Percentiles rank a stretch among this genome's conserved stretches.
Evolutionary conservation across 1,140 invertebrate genomes (phyloP).

Genomic region (Plectrocnemia conspersa): DNA sequence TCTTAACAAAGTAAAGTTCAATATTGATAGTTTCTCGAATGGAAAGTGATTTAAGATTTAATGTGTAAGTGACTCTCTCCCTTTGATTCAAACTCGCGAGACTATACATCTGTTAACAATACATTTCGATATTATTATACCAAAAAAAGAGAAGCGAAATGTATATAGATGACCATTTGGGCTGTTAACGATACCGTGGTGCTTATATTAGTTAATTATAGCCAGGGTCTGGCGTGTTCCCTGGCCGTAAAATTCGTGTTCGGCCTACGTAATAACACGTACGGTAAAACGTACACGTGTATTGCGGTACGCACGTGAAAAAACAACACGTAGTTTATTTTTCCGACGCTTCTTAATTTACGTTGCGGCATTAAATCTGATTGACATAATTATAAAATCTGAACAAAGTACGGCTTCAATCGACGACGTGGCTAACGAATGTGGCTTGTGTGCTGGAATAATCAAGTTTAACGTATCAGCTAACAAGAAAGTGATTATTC

Average conservation of each 20-base stretch:
- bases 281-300: too few species aligned
- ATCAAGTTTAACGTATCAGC: too few species aligned
- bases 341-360: too few species aligned
- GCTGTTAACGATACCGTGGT: conserved; percentile 16
- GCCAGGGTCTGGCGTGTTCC: conserved; percentile 11
- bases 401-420: too few species aligned
- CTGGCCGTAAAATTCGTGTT: conserved; percentile 13
- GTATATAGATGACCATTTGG: conserved; percentile 11
- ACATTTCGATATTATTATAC: not conserved
- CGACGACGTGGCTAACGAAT: too few species aligned
- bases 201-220: conserved; percentile 23
- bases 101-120: not conserved
- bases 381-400: too few species aligned
- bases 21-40: conserved; percentile 3
- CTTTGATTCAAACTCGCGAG: not conserved
- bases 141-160: not conserved
- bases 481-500: too few species aligned
- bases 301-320: too few species aligned
- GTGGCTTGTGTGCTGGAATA: too few species aligned
- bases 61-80: not conserved
- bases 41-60: conserved; percentile 10
- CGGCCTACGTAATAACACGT: conserved; percentile 2
- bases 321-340: too few species aligned
- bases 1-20: not conserved
- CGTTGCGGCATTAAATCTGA: too few species aligned